These are phyloP conservation scores for Drosophila littoralis DNA, from an alignment of 1,140 invertebrate genomes.

Conservation along the genomic window DNA sequence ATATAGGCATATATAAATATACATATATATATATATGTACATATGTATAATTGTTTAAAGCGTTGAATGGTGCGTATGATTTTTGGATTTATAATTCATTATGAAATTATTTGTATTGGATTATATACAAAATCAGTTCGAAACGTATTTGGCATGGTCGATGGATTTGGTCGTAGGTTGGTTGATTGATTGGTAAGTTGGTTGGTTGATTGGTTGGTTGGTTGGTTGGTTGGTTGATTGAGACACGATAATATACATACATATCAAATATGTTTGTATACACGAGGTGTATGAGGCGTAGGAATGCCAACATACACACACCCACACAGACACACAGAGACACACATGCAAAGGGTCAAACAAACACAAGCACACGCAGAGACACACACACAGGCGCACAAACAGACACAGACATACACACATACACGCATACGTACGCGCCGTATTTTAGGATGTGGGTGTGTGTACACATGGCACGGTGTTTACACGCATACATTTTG, in stretches of 20 bases:
- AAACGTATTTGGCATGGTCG: conserved; percentile 53
- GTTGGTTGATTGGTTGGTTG: conserved; percentile 49
- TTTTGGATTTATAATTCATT: conserved; percentile 59
- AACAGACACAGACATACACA: neutral
- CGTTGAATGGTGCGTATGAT: conserved; percentile 68
- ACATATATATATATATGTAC: conserved; percentile 7
- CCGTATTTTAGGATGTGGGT: conserved; percentile 28
- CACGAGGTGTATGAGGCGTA: conserved; percentile 46
- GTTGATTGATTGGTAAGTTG: conserved; percentile 37
- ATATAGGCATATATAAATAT: conserved; percentile 3
- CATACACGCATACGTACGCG: neutral
- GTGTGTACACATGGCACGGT: conserved; percentile 49
- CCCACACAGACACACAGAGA: conserved; percentile 5
- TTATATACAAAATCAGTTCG: conserved; percentile 58
- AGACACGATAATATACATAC: conserved; percentile 40
- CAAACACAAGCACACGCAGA: conserved; percentile 31
- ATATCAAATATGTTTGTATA: conserved; percentile 35
- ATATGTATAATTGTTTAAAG: conserved; percentile 44
- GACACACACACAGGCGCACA: neutral
- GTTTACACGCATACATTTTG: conserved; percentile 30
- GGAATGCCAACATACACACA: conserved; percentile 53
- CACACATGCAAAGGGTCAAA: conserved; percentile 23
- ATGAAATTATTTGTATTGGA: conserved; percentile 41
- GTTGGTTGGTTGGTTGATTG: conserved; percentile 51
- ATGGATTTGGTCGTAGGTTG: conserved; percentile 49